phyloP scores from a whole-genome alignment of 2,797 vertebrate species.

The Calcarius lapponicus region DNA sequence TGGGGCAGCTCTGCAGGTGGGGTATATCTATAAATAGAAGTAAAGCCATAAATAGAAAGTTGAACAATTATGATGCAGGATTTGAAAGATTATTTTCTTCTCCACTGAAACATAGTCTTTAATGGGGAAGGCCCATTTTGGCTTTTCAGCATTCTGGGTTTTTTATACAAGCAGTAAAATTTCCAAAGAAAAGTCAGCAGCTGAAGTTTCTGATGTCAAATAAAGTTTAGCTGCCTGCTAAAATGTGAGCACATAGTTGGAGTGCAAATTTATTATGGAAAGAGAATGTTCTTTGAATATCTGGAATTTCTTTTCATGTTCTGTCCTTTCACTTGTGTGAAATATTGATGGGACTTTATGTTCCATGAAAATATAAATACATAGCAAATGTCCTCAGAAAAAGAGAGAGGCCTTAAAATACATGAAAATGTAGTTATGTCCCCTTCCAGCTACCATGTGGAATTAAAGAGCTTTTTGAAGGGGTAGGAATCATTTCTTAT shows the following conservation, averaged over 20 bases:
- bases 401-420: neutral
- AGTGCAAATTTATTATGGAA: neutral
- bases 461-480: neutral
- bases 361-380: conserved; percentile 21
- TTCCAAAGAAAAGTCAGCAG: neutral
- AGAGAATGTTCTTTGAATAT: neutral
- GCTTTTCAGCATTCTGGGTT: neutral
- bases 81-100: neutral
- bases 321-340: conserved; percentile 1
- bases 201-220: neutral
- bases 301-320: neutral
- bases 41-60: neutral
- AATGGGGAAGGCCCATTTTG: neutral
- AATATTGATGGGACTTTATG: neutral
- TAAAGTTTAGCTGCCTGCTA: neutral
- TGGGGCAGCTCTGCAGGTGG: neutral
- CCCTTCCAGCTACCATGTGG: neutral
- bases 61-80: neutral
- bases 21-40: neutral
- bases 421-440: neutral
- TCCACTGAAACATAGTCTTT: fast-evolving
- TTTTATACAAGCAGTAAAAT: neutral
- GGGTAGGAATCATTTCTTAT: neutral
- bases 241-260: neutral
- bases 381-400: neutral